phyloP scores from a whole-genome alignment of 2,113 vertebrate species.

The Hipposideros armiger region DNA sequence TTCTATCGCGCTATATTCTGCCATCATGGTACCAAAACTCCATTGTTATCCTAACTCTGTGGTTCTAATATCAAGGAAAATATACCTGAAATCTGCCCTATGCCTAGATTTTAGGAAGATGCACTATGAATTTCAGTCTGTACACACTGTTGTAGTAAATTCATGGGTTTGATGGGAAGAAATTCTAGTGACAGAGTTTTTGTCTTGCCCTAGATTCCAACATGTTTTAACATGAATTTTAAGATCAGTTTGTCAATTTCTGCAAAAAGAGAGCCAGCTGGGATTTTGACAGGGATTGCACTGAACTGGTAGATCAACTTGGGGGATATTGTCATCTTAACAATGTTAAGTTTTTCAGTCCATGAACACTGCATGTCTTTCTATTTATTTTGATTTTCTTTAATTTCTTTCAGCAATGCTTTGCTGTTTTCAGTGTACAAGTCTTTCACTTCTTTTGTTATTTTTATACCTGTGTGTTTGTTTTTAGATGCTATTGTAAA shows the following conservation, averaged over 20 bases:
- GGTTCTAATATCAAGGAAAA: neutral
- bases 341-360: neutral
- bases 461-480: neutral
- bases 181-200: neutral
- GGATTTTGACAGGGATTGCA: neutral
- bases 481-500: neutral
- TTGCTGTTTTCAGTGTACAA: neutral
- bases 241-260: neutral
- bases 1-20: neutral
- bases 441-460: neutral
- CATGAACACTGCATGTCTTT: neutral
- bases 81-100: neutral
- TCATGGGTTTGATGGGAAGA: neutral
- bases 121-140: neutral
- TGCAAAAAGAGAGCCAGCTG: neutral
- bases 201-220: neutral
- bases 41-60: neutral
- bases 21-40: neutral
- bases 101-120: neutral
- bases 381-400: neutral
- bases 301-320: neutral
- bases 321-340: neutral
- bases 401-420: neutral
- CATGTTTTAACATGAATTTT: neutral
- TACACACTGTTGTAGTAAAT: neutral